Conservation (phyloP, 2,113 vertebrate species). For the Promerops cafer region DNA sequence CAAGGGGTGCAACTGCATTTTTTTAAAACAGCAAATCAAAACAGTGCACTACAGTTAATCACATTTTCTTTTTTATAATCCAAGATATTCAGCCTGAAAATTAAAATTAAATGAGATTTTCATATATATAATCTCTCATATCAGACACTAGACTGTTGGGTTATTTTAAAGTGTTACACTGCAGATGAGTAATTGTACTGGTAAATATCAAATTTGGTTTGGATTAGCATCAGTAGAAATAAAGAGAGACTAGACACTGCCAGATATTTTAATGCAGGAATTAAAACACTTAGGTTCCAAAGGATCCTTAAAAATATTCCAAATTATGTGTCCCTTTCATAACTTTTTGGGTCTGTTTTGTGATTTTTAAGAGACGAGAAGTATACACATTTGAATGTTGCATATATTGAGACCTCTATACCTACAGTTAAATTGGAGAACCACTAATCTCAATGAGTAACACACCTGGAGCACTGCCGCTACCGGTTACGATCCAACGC, state of each 20-base stretch:
- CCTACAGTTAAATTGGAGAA: constrained; percentile 63
- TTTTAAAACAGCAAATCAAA: constrained; percentile 34
- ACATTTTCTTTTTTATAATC: constrained; percentile 39
- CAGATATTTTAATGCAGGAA: constrained; percentile 15
- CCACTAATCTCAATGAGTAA: constrained; percentile 36
- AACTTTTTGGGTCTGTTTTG: background rate
- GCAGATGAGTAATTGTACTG: constrained; percentile 22
- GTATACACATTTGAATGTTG: constrained; percentile 46
- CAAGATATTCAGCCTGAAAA: constrained; percentile 45
- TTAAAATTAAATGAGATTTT: constrained; percentile 12
- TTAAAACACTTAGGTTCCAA: background rate
- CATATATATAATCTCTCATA: background rate
- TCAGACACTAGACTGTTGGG: background rate
- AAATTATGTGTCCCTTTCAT: constrained; percentile 43
- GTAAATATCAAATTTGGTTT: constrained; percentile 12
- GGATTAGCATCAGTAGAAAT: constrained; percentile 28
- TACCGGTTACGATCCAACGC: constrained; percentile 87
- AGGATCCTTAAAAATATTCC: background rate
- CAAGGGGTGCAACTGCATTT: background rate
- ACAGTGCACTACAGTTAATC: constrained; percentile 45
- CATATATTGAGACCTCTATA: constrained; percentile 64
- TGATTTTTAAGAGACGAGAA: constrained; percentile 22
- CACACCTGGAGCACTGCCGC: background rate
- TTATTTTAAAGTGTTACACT: constrained; percentile 36
- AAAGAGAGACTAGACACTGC: constrained; percentile 1